Percentiles rank a stretch among this genome's conserved stretches.
Conservation (phyloP, 2,797 vertebrate species). For the Pseudochirops corinnae region DNA sequence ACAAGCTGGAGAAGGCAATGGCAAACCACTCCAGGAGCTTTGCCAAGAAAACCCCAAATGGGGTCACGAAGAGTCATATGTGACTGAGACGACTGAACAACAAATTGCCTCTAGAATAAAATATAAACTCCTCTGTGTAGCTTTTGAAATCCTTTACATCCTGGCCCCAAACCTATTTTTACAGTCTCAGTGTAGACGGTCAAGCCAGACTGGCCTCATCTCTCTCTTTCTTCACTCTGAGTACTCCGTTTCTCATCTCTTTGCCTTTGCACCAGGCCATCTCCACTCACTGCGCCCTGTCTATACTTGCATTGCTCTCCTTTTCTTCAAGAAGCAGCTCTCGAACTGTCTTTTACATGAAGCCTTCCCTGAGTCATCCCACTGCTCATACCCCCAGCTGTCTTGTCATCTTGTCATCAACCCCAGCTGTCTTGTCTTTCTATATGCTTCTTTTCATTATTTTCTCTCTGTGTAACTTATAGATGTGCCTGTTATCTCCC, state of each 20-base stretch:
- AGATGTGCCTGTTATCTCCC: neutral
- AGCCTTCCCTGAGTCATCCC: neutral
- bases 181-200: neutral
- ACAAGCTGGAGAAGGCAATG: neutral
- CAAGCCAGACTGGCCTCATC: neutral
- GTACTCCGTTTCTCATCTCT: neutral
- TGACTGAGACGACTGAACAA: neutral
- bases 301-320: neutral
- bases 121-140: neutral
- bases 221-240: neutral
- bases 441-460: neutral
- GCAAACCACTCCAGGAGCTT: neutral
- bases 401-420: neutral
- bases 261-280: neutral
- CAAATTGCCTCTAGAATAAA: neutral
- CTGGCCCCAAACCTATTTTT: neutral
- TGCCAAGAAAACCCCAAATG: neutral
- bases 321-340: neutral
- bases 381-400: neutral
- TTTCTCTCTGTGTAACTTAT: neutral
- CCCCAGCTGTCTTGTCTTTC: neutral
- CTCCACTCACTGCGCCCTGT: fast-evolving
- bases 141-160: neutral
- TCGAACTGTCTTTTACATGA: neutral
- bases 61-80: neutral